A percentile compares a stretch with the other conserved stretches of the same genome.
phyloP scores from a whole-genome alignment of 2,113 vertebrate species.

The Fulica atra region DNA sequence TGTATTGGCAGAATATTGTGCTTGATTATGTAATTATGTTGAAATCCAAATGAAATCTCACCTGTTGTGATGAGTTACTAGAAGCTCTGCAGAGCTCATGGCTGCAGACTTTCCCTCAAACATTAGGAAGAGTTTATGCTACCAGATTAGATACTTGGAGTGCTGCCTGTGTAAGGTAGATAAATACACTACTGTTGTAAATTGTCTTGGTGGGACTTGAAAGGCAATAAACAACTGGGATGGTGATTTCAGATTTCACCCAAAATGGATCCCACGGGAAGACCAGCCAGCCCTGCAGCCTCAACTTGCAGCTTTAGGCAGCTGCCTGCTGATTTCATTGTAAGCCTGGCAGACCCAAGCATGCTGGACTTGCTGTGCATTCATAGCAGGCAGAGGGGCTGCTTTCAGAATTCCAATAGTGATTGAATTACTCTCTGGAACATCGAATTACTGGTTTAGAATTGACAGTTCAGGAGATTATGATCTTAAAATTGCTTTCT shows the following conservation, averaged over 20 bases:
- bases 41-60: neutral
- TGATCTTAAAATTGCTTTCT: neutral
- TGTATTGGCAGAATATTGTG: neutral
- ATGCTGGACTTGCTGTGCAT: neutral
- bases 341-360: neutral
- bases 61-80: neutral
- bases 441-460: neutral
- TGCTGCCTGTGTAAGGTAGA: neutral
- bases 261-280: neutral
- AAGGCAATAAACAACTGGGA: neutral
- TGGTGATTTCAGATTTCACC: neutral
- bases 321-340: neutral
- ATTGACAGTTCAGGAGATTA: neutral
- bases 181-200: neutral
- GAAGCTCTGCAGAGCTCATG: neutral
- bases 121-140: neutral
- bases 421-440: neutral
- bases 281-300: neutral
- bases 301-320: neutral
- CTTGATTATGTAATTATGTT: neutral
- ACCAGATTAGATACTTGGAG: neutral
- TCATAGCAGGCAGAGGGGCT: neutral
- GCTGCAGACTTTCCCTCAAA: neutral
- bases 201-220: neutral
- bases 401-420: neutral